Conservation (phyloP, 2,888 invertebrate species). For the Philhelius pedissequus region DNA sequence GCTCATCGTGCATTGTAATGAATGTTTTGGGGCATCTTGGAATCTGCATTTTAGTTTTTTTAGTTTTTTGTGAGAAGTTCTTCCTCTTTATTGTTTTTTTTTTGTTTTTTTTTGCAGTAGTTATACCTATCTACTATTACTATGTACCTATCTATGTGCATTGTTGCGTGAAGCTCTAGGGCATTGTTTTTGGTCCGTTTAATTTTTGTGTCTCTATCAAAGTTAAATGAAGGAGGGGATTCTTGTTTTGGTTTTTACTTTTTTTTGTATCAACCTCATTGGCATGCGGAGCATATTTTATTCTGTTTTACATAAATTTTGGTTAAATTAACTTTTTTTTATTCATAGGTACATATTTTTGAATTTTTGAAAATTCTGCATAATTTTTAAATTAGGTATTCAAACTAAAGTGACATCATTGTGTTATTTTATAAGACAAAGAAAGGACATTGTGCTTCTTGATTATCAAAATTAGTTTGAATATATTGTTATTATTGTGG, state of each 20-base stretch:
- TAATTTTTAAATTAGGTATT: neutral
- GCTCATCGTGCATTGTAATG: constrained; percentile 60
- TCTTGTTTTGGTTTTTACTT: constrained; percentile 7
- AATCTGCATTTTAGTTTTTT: constrained; percentile 34
- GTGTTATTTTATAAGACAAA: neutral
- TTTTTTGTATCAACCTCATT: neutral
- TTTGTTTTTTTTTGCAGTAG: neutral
- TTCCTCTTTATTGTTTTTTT: neutral
- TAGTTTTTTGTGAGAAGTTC: constrained; percentile 56
- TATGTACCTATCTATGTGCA: constrained; percentile 37
- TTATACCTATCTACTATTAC: neutral
- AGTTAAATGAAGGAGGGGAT: neutral
- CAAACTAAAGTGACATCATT: neutral
- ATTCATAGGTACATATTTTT: neutral
- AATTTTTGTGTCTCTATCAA: constrained; percentile 69
- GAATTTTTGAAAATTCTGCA: neutral
- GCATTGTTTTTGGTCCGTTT: constrained; percentile 71
- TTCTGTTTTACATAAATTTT: constrained; percentile 36
- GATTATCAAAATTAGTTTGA: neutral
- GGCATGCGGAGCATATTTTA: constrained; percentile 4
- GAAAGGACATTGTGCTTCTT: neutral
- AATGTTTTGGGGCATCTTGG: constrained; percentile 60
- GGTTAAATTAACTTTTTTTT: neutral
- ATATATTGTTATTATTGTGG: neutral
- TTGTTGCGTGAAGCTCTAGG: constrained; percentile 70